Base-by-base conservation (phyloP, 2,113 vertebrate species). In the Passer montanus region DNA sequence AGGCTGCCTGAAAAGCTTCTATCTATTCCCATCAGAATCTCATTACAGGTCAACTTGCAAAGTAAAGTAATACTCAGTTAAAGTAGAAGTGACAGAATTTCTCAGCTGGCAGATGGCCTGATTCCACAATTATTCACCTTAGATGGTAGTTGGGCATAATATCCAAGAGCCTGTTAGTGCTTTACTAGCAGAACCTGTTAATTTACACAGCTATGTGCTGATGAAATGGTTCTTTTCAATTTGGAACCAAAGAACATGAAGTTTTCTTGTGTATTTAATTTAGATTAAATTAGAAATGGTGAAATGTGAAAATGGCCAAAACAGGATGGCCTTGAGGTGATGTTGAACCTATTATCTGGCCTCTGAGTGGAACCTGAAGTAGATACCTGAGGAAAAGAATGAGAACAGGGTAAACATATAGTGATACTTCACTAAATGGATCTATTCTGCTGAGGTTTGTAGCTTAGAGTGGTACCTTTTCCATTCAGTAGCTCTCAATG, bases 11-110 rank as follows among this genome's bases (percentile, higher is more conserved):
- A 86, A 94, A 96, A 91, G 59, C 92, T 90, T 81, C 88, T 88
- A 73, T 87, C 91, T 91, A 64, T 86, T 47, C 82, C 90, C 79
- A 94, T 97, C 93, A 96, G 89, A 96, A 95, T 91, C 93, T 95
- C 89, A 93, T 95, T 96, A 95, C 68, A 83, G 91, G 85, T 95
- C 90, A 93, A 95, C 94, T 90, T 96, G 79, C 79, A 87, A 93
- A 95, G 72, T 86, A 83, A 86, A 91, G 68, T 74, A 92, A 92
- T 88, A 88, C 33, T 94, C 33, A 44, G 78, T 93, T 88, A 59
- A 78, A 90, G 82, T 50, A 72, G 76, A 91, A 93, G 67, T 95
- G 85, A 74, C 90, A 88, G 92, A 78, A 89, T 87, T 95, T 94
- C 72, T 93, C 52, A 75, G 43, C 41, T 96, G 88, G 93, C 92